phyloP scores from a whole-genome alignment of 1,140 invertebrate genomes.

The Drosophila azteca region DNA sequence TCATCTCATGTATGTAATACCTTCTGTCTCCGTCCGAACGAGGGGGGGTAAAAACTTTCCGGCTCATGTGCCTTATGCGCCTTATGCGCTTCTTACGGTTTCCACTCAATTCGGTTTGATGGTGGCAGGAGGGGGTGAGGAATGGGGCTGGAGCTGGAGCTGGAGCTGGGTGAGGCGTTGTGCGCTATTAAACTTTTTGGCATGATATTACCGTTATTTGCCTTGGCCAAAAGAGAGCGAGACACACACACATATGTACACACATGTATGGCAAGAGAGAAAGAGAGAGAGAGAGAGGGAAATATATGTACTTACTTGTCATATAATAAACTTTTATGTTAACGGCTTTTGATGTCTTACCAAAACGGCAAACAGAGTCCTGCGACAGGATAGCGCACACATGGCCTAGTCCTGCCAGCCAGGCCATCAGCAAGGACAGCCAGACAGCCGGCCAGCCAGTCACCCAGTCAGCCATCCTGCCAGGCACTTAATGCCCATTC shows the following conservation, averaged over 20 bases:
- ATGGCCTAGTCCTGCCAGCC: conserved; percentile 39
- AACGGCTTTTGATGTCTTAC: conserved; percentile 74
- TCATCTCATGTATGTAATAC: conserved; percentile 33
- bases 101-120: conserved; percentile 73
- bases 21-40: conserved; percentile 2
- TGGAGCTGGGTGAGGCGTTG: conserved; percentile 50
- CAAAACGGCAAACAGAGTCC: conserved; percentile 46
- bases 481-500: conserved; percentile 65
- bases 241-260: neutral
- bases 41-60: conserved; percentile 45
- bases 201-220: conserved; percentile 75
- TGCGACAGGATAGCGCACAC: conserved; percentile 40
- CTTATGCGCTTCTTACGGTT: conserved; percentile 63
- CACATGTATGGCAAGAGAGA: neutral
- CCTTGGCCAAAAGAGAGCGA: conserved; percentile 17
- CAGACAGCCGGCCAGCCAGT: conserved; percentile 20
- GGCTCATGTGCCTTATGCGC: conserved; percentile 65
- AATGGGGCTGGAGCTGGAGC: neutral
- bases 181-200: conserved; percentile 80
- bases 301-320: conserved; percentile 75
- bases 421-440: conserved; percentile 7
- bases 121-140: neutral
- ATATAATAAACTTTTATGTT: conserved; percentile 82
- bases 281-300: conserved; percentile 1
- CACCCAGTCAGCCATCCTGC: conserved; percentile 33